Conservation (phyloP, 1,140 invertebrate species). For the Drosophila punjabiensis region DNA sequence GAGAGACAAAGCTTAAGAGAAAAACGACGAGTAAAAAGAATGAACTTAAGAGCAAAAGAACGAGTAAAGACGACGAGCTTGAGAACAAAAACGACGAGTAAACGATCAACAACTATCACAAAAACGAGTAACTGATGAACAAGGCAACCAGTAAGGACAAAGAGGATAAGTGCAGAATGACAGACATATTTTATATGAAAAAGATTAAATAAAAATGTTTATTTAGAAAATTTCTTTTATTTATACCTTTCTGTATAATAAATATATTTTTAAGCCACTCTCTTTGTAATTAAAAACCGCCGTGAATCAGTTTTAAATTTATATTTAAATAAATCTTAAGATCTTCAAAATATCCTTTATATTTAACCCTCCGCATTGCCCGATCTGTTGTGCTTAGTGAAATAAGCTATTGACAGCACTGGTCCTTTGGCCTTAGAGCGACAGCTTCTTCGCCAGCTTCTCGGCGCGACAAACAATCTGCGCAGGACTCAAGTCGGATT, state of each 20-base stretch:
- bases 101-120: not conserved
- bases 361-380: not conserved
- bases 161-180: not conserved
- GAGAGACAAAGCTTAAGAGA: not conserved
- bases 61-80: not conserved
- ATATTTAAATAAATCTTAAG: not conserved
- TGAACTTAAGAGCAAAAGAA: too few species aligned
- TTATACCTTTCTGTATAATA: not conserved
- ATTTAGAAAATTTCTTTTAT: too few species aligned
- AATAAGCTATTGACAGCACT: conserved; percentile 15
- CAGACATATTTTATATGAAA: not conserved
- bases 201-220: too few species aligned
- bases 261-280: not conserved
- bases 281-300: not conserved
- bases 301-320: not conserved
- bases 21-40: not conserved
- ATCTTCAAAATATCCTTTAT: not conserved
- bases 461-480: conserved; percentile 71
- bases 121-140: not conserved
- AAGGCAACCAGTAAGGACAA: not conserved
- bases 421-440: conserved; percentile 6
- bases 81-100: not conserved
- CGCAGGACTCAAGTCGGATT: conserved; percentile 61
- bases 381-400: conserved; percentile 5
- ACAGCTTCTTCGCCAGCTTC: conserved; percentile 31